phyloP scores from a whole-genome alignment of 2,113 vertebrate genomes.

The Prunella himalayana region DNA sequence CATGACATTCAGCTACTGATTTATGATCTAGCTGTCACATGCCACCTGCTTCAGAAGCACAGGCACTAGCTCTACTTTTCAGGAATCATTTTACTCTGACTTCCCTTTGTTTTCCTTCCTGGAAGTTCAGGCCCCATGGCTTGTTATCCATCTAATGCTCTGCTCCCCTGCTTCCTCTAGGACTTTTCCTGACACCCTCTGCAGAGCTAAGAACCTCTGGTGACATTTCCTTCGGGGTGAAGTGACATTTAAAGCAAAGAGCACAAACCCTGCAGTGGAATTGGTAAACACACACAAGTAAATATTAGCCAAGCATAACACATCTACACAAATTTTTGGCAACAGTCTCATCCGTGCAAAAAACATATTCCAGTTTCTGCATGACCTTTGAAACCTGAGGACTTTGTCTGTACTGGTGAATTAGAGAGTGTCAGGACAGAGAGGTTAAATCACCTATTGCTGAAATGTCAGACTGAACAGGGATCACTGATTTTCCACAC shows the following conservation, averaged over 20 bases:
- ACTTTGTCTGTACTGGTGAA: not conserved
- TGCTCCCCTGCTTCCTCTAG: not conserved
- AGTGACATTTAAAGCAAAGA: not conserved
- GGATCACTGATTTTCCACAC: not conserved
- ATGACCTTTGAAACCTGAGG: not conserved
- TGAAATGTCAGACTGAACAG: not conserved
- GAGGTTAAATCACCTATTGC: not conserved
- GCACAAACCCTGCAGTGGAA: not conserved
- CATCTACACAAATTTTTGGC: not conserved
- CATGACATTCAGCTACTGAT: not conserved
- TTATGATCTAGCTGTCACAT: not conserved
- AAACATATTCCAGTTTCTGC: not conserved
- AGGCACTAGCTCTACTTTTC: not conserved
- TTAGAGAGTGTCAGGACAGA: not conserved
- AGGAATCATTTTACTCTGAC: not conserved
- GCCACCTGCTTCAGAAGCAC: not conserved
- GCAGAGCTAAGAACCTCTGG: not conserved
- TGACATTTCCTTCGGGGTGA: not conserved
- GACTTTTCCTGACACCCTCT: not conserved
- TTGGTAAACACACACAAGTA: not conserved
- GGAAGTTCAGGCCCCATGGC: not conserved
- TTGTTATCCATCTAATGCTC: not conserved
- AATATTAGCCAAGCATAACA: not conserved
- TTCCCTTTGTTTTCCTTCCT: not conserved
- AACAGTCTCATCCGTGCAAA: not conserved